phyloP scores from a whole-genome alignment of 2,113 vertebrate genomes.

The Pelodiscus sinensis region DNA sequence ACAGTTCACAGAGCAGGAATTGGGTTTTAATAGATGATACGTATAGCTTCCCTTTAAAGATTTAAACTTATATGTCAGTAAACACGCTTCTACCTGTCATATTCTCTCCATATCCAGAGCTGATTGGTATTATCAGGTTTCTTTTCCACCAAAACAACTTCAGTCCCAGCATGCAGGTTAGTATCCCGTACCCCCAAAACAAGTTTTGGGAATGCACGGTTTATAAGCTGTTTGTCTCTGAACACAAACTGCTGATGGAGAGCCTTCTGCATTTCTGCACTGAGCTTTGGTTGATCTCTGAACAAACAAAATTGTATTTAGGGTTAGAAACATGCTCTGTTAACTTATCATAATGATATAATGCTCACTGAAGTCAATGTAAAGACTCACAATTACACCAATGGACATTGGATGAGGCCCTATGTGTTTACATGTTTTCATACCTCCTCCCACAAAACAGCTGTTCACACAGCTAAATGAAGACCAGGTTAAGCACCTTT shows the following conservation, averaged over 20 bases:
- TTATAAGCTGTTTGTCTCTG: slow-evolving; percentile 48
- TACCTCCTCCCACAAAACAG: not conserved
- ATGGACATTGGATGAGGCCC: not conserved
- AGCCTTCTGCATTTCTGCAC: not conserved
- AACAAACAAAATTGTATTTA: slow-evolving; percentile 41
- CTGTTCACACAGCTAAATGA: not conserved
- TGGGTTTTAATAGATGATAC: not conserved
- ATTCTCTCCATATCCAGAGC: slow-evolving; percentile 26
- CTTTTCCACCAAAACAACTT: slow-evolving; percentile 38
- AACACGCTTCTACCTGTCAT: not conserved
- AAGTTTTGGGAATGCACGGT: slow-evolving; percentile 6
- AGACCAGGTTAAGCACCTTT: not conserved
- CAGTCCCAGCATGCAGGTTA: not conserved
- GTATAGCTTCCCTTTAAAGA: not conserved
- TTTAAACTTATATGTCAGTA: rapidly evolving
- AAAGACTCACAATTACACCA: not conserved
- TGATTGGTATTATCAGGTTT: slow-evolving; percentile 23
- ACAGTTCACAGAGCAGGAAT: not conserved
- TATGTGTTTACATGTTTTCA: not conserved
- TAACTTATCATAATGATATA: not conserved
- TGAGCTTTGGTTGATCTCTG: slow-evolving; percentile 30
- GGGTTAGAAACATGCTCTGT: not conserved
- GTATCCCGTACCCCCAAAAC: slow-evolving; percentile 28
- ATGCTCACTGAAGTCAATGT: not conserved
- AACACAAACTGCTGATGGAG: slow-evolving; percentile 65